Evolutionary conservation across 2,797 vertebrate genomes (phyloP), one percentile per base, ranked within the genome.

Genomic region (Peromyscus eremicus): DNA sequence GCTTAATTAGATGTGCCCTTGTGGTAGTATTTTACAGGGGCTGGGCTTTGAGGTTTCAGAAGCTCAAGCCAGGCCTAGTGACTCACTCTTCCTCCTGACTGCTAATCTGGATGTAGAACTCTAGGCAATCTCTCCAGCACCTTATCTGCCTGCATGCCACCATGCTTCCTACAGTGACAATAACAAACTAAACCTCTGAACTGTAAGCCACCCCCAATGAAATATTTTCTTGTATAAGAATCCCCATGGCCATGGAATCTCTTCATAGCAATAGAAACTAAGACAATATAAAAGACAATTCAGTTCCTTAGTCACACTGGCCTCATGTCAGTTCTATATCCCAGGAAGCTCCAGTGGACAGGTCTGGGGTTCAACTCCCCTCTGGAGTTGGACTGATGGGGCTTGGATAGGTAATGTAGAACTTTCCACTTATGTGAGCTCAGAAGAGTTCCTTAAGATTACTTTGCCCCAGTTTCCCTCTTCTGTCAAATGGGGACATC

Each of bases 401-500:
- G 16, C 75, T 68, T 84, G 27, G 75, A 79, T 75, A 27, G 32
- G 11, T 71, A 57, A 32, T 52, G 10, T 49, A 60, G 6, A 34
- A 75, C 29, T 81, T 66, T 43, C 0, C 23, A 82, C 16, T 66
- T 90, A 21, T 68, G 9, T 90, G 57, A 86, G 29, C 49, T 81
- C 57, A 91, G 21, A 91, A 66, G 46, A 88, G 6, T 81, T 94
- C 14, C 73, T 73, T 85, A 43, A 46, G 40, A 64, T 91, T 19
- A 16, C 46, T 49, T 14, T 83, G 29, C 84, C 70, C 96, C 84
- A 76, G 55, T 91, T 87, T 93, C 1, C 14, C 19, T 40, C 17
- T 57, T 89, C 43, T 86, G 5, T 91, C 60, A 82, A 82, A 75
- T 95, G 83, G n/a, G 43, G 32, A 46, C 85, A 49, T 27, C 87